A percentile compares a stretch with the other conserved stretches of the same genome.
Conservation (phyloP, 1,140 invertebrate species). For the Drosophila tristis region DNA sequence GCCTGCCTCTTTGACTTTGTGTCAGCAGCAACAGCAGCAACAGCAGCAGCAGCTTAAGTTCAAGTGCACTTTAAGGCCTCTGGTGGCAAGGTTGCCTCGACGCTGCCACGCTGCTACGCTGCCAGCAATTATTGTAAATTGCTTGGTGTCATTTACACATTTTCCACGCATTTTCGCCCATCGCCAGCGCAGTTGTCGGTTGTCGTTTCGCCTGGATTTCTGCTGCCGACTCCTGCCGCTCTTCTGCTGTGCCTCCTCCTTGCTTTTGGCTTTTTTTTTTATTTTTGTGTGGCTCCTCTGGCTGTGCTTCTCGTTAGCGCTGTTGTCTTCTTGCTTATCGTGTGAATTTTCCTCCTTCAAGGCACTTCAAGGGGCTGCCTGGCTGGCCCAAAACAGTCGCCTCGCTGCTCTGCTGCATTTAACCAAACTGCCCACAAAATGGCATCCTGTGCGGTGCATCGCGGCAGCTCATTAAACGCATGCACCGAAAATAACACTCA, state of each 20-base stretch:
- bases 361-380: constrained; percentile 30
- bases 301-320: constrained; percentile 40
- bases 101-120: constrained; percentile 35
- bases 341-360: constrained; percentile 22
- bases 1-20: constrained; percentile 18
- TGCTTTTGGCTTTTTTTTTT: constrained; percentile 1
- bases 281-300: constrained; percentile 31
- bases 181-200: constrained; percentile 33
- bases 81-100: constrained; percentile 27
- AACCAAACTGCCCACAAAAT: constrained; percentile 58
- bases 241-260: not conserved
- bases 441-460: constrained; percentile 34
- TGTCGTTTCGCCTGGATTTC: constrained; percentile 42
- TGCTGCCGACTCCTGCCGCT: too few relatives aligned
- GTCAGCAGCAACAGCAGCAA: constrained; percentile 5
- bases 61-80: constrained; percentile 72
- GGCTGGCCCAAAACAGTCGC: constrained; percentile 25
- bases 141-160: constrained; percentile 77
- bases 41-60: constrained; percentile 47
- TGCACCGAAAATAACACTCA: constrained; percentile 38
- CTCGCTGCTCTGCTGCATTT: constrained; percentile 19
- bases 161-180: constrained; percentile 76
- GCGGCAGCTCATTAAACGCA: constrained; percentile 72
- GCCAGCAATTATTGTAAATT: constrained; percentile 79
- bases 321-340: constrained; percentile 61